Percentiles rank a stretch among this genome's conserved stretches.
phyloP scores from a whole-genome alignment of 37 sponge, comb jelly and placozoan genomes.

The Chondrilla cf. caribensis region DNA sequence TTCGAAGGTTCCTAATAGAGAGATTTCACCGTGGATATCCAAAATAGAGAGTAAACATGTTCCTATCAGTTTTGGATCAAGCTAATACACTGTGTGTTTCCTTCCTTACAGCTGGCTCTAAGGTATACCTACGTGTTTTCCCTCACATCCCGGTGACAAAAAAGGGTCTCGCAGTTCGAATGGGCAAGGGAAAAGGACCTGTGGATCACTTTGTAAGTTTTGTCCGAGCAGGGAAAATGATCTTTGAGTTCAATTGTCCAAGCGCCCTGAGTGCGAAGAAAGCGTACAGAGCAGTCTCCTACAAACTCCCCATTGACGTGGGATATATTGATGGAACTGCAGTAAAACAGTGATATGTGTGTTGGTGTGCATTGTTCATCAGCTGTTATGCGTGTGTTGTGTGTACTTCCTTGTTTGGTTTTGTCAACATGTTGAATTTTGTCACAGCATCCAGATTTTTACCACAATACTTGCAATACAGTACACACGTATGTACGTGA shows the following conservation, averaged over 20 bases:
- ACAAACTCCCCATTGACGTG: conserved; percentile 62
- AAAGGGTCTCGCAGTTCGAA: conserved; percentile 77
- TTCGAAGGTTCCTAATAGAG: too few species aligned
- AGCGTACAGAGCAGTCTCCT: conserved; percentile 36
- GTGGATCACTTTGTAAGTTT: conserved; percentile 68
- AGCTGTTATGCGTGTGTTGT: background rate
- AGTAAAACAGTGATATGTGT: background rate
- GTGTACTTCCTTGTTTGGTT: background rate
- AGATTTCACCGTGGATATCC: too few species aligned
- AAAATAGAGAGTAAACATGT: too few species aligned
- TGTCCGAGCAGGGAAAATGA: conserved; percentile 61
- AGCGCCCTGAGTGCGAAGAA: conserved; percentile 23
- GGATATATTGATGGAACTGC: conserved; percentile 28
- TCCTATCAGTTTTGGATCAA: too few species aligned
- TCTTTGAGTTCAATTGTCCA: conserved; percentile 66
- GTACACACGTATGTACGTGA: background rate
- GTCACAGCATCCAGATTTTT: too few species aligned
- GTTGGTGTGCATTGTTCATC: background rate
- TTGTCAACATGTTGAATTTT: too few species aligned
- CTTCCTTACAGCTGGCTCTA: conserved; percentile 31
- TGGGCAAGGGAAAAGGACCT: conserved; percentile 93
- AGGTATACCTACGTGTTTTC: conserved; percentile 42
- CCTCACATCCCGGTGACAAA: conserved; percentile 84
- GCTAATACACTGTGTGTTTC: too few species aligned
- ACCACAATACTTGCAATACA: too few species aligned